phyloP scores from a whole-genome alignment of 2,888 invertebrate species.

The Drosophila percnosoma region DNA sequence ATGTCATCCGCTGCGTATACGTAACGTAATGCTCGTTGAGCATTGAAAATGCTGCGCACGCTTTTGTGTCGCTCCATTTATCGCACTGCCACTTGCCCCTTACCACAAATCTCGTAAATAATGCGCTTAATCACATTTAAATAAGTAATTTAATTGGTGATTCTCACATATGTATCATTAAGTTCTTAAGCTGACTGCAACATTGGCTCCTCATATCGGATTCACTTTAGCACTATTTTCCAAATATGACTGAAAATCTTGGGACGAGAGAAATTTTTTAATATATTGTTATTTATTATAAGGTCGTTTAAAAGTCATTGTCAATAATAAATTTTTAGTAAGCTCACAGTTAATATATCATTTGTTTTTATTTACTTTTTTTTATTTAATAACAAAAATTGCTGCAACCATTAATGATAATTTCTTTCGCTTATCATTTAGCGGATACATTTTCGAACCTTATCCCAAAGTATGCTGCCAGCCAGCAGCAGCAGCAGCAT shows the following conservation, averaged over 20 bases:
- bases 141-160: slow-evolving; percentile 80
- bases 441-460: slow-evolving; percentile 6
- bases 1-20: slow-evolving; percentile 73
- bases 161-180: slow-evolving; percentile 65
- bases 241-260: background rate
- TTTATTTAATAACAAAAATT: background rate
- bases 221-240: background rate
- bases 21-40: slow-evolving; percentile 44
- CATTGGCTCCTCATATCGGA: slow-evolving; percentile 1
- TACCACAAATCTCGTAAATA: slow-evolving; percentile 60
- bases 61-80: slow-evolving; percentile 72
- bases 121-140: slow-evolving; percentile 78
- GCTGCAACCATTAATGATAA: background rate
- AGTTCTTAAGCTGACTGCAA: slow-evolving; percentile 44
- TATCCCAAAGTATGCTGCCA: slow-evolving; percentile 4
- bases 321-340: background rate
- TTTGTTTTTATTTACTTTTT: slow-evolving; percentile 29
- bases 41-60: slow-evolving; percentile 68
- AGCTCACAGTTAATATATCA: background rate
- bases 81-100: slow-evolving; percentile 33
- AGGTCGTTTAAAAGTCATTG: background rate
- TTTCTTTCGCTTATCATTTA: slow-evolving; percentile 17
- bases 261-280: background rate
- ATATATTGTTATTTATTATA: too few species aligned
- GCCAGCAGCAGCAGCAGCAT: slow-evolving; percentile 5